Conservation (phyloP, 2,797 vertebrate species). For the Mallotus villosus region DNA sequence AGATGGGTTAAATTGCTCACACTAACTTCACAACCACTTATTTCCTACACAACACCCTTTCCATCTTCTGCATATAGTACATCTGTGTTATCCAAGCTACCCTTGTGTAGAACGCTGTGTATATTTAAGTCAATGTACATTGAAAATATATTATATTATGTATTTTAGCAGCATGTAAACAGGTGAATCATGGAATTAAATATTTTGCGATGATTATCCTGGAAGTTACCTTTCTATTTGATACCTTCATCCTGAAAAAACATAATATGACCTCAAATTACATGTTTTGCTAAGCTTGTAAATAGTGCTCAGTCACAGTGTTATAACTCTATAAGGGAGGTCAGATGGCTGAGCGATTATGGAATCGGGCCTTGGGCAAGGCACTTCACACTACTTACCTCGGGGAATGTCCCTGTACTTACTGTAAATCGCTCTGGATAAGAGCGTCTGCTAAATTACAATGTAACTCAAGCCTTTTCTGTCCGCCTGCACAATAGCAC, state of each 20-base stretch:
- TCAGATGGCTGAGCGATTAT: too few species aligned
- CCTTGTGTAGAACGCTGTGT: constrained; percentile 61
- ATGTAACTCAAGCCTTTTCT: neutral
- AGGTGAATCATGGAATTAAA: constrained; percentile 51
- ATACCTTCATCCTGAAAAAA: too few species aligned
- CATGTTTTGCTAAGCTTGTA: neutral
- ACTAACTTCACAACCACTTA: constrained; percentile 5
- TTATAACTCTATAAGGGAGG: too few species aligned
- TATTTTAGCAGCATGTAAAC: constrained; percentile 57
- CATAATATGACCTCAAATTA: neutral
- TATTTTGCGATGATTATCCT: constrained; percentile 56
- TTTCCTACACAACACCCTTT: constrained; percentile 2
- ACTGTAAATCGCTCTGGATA: too few species aligned
- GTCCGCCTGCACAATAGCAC: neutral
- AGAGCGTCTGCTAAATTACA: too few species aligned
- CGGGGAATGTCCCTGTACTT: too few species aligned
- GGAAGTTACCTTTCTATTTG: neutral
- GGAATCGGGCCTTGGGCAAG: too few species aligned
- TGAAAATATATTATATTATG: constrained; percentile 26
- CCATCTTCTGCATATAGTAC: constrained; percentile 37
- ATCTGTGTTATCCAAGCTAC: constrained; percentile 38
- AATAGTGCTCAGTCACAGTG: neutral
- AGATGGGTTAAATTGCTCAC: constrained; percentile 3
- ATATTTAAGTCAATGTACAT: constrained; percentile 66
- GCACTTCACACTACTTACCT: too few species aligned